A percentile compares a stretch with the other conserved stretches of the same genome.
Evolutionary conservation across 1,140 invertebrate species (phyloP).

Genomic region (Lepidurus apus): DNA sequence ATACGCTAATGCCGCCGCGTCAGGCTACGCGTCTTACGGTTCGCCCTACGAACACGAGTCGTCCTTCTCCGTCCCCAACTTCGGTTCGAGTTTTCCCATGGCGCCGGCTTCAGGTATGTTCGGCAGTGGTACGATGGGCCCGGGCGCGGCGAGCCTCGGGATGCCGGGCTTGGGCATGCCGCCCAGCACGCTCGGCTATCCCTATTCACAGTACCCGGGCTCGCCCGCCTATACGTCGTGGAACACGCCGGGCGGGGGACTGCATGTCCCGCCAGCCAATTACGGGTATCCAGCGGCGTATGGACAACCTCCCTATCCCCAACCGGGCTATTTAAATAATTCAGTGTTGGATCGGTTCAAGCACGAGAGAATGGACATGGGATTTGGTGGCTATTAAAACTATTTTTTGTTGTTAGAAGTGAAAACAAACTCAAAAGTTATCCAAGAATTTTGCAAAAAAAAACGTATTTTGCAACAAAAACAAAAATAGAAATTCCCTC

Average conservation of each 20-base stretch:
- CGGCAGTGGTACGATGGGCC: slow-evolving; percentile 11
- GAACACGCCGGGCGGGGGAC: slow-evolving; percentile 33
- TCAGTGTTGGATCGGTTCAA: slow-evolving; percentile 35
- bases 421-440: slow-evolving; percentile 6
- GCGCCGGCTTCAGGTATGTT: background rate
- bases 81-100: slow-evolving; percentile 39
- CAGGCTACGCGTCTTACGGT: slow-evolving; percentile 38
- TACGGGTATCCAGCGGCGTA: slow-evolving; percentile 36
- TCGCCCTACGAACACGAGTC: slow-evolving; percentile 38
- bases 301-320: slow-evolving; percentile 35
- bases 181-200: slow-evolving; percentile 35
- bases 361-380: slow-evolving; percentile 35
- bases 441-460: background rate
- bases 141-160: slow-evolving; percentile 35
- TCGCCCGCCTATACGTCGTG: slow-evolving; percentile 34
- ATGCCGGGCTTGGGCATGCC: slow-evolving; percentile 26
- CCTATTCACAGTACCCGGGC: slow-evolving; percentile 30
- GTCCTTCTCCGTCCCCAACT: slow-evolving; percentile 39
- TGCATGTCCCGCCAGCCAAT: slow-evolving; percentile 33
- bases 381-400: slow-evolving; percentile 33
- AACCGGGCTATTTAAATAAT: slow-evolving; percentile 25
- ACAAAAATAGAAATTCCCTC: background rate
- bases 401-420: slow-evolving; percentile 30
- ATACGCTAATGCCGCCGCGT: slow-evolving; percentile 35
- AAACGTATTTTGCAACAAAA: background rate